Base-by-base conservation (phyloP, 2,797 vertebrate species). In the Neosilurus mollespiculum region DNA sequence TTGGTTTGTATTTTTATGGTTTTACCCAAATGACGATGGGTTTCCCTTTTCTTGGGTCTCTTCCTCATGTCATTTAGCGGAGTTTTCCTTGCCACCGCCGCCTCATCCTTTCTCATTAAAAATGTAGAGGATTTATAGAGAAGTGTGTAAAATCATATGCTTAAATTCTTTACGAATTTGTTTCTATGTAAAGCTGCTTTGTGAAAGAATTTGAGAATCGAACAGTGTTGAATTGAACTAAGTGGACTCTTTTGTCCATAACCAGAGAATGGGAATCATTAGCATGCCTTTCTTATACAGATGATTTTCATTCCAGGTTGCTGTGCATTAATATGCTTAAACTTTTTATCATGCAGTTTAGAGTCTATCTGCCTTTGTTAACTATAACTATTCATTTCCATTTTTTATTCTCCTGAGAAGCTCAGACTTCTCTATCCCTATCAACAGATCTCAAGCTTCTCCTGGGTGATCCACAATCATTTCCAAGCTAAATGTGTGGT, bases 301-400 rank as follows among this genome's bases (percentile, higher is more conserved):
- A 59, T 66, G 30, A 64, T 83, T 76, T 78, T 59, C 56, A 22
- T 56, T 70, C 34, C 64, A 59, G 56, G 9, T 65, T 81, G 34
- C 54, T 76, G 30, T 70, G 67, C 66, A 84, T 86, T 83, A 83
- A 87, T 87, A 72, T 78, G 73, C 70, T 70, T 30, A 80, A 49
- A 76, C 62, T 62, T 77, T 51, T 80, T 64, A 66, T 20, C 81
- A 34, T 34, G 1, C 62, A 34, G 51, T 78, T 78, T 81, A 54
- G n/a, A 49, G 54, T 58, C 80, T 70, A 80, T 56, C 76, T 78
- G 85, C 79, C 69, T 78, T 26, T 24, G 22, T 49, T 49, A 76
- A 34, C 16, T 22, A 24, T 11, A 43, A 69, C 34, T 6, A 43
- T 24, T 51, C 69, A 14, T 51, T 51, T 22, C 5, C 6, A 71